phyloP scores from a whole-genome alignment of 2,113 vertebrate genomes.

The Prionailurus bengalensis region DNA sequence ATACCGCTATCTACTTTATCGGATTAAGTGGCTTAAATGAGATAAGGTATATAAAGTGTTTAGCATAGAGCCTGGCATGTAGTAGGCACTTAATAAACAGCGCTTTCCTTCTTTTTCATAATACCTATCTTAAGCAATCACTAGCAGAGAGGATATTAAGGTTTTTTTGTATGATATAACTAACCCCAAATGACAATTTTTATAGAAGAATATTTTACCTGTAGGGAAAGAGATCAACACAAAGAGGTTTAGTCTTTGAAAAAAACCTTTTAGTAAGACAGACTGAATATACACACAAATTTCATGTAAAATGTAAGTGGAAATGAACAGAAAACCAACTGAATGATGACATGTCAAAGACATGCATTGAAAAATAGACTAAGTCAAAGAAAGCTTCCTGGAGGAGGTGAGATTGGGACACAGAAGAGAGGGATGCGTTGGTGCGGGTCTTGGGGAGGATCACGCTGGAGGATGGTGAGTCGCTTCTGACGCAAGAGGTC shows the following conservation, averaged over 20 bases:
- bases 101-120: neutral
- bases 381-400: neutral
- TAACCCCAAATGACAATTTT: neutral
- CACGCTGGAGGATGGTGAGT: neutral
- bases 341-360: neutral
- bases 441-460: neutral
- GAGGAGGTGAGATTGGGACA: neutral
- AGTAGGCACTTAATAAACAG: neutral
- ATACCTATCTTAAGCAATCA: neutral
- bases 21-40: constrained; percentile 24
- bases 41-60: neutral
- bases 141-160: neutral
- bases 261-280: neutral
- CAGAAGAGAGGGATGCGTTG: neutral
- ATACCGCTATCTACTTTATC: neutral
- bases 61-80: neutral
- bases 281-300: neutral
- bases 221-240: neutral
- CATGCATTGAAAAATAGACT: neutral
- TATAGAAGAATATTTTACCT: neutral
- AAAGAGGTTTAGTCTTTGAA: neutral
- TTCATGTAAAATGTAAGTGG: neutral
- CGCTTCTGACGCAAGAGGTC: neutral
- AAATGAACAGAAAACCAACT: neutral
- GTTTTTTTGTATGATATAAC: neutral